Percentiles rank a stretch among this genome's conserved stretches.
phyloP scores from a whole-genome alignment of 2,797 vertebrate genomes.

The Scolopax bukidnonensis region DNA sequence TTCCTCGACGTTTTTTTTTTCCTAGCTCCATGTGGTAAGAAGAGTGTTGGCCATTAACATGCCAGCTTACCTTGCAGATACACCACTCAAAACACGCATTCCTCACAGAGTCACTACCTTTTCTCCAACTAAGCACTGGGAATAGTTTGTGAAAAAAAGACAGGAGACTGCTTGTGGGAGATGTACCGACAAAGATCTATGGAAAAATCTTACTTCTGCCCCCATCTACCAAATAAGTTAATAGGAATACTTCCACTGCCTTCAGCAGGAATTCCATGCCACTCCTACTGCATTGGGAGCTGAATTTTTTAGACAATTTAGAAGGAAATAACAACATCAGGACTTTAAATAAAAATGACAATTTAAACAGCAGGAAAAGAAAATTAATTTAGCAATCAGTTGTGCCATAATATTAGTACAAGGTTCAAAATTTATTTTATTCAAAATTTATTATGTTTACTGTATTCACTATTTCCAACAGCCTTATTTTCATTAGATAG shows the following conservation, averaged over 20 bases:
- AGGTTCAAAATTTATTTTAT: neutral
- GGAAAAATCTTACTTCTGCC: neutral
- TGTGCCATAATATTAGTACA: neutral
- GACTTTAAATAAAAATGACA: neutral
- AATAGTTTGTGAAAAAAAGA: neutral
- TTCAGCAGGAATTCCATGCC: neutral
- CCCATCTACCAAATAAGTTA: neutral
- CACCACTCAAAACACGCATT: rapidly evolving
- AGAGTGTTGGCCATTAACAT: neutral
- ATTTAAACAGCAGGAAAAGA: neutral
- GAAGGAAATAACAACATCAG: neutral
- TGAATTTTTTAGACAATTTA: neutral
- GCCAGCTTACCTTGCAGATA: neutral
- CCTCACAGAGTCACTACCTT: neutral
- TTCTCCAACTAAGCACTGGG: neutral
- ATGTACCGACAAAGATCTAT: neutral
- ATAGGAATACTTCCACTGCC: neutral
- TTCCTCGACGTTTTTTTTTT: neutral
- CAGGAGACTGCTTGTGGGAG: neutral
- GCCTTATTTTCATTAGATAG: neutral
- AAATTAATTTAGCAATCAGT: neutral
- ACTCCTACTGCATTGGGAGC: neutral
- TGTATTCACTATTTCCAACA: neutral
- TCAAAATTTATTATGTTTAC: neutral
- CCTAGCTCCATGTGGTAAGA: neutral